Evolutionary conservation across 2,888 invertebrate species (phyloP).

Genomic region (Orchesellides sinensis): DNA sequence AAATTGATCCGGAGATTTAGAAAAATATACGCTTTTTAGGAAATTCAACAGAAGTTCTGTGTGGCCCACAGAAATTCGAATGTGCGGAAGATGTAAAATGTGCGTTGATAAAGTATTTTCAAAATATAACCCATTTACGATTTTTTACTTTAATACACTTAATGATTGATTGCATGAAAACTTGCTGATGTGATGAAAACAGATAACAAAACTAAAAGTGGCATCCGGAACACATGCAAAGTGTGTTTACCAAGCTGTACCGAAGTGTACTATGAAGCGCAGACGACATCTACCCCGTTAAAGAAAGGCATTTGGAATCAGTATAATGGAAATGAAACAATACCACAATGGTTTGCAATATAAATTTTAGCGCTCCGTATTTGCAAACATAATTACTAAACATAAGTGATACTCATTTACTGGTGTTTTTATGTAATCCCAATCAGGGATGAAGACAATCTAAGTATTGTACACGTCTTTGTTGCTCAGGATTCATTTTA

Average conservation of each 20-base stretch:
- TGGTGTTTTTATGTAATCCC: not conserved
- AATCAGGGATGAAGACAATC: conserved; percentile 63
- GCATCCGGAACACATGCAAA: conserved; percentile 43
- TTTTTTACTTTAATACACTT: not conserved
- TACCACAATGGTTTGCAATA: not conserved
- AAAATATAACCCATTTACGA: not conserved
- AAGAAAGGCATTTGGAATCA: conserved; percentile 45
- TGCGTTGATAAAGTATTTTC: no score
- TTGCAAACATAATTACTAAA: not conserved
- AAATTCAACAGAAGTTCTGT: conserved; percentile 49
- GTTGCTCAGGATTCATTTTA: conserved; percentile 68
- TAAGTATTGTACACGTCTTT: conserved; percentile 72
- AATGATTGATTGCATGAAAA: not conserved
- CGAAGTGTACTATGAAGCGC: conserved; percentile 53
- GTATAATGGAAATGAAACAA: conserved; percentile 29
- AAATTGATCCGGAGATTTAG: not conserved
- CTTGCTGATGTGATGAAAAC: not conserved
- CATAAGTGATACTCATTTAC: not conserved
- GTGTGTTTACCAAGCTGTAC: conserved; percentile 61
- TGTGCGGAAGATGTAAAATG: conserved; percentile 67
- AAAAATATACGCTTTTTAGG: conserved; percentile 38
- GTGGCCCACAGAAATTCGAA: conserved; percentile 59
- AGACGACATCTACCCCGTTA: conserved; percentile 49
- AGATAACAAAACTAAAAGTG: conserved; percentile 47
- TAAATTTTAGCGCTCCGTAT: no score